These are phyloP conservation scores for Zele albiditarsus DNA, from an alignment of 2,888 invertebrate genomes.

Conservation along the genomic window DNA sequence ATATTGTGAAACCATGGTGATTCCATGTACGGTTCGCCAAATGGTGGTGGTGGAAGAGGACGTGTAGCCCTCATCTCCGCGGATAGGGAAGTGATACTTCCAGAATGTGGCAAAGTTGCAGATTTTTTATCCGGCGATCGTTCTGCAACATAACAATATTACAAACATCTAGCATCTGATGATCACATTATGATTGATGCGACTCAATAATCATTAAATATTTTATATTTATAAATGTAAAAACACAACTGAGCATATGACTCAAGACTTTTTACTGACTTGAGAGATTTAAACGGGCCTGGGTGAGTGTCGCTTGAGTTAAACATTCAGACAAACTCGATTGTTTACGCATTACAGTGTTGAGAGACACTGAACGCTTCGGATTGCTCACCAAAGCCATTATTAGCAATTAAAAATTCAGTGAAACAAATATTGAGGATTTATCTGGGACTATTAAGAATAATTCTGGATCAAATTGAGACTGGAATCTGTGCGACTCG, in stretches of 20 bases:
- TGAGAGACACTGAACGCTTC: slow-evolving; percentile 61
- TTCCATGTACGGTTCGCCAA: slow-evolving; percentile 61
- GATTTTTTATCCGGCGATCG: slow-evolving; percentile 68
- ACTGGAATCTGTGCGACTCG: slow-evolving; percentile 38
- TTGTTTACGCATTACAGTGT: slow-evolving; percentile 61
- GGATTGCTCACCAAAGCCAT: slow-evolving; percentile 63
- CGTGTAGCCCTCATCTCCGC: slow-evolving; percentile 63
- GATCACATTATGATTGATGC: not conserved
- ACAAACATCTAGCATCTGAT: not conserved
- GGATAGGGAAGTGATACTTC: slow-evolving; percentile 59
- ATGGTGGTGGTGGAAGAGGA: slow-evolving; percentile 65
- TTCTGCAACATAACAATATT: slow-evolving; percentile 54
- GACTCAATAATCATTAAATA: not conserved
- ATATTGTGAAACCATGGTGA: slow-evolving; percentile 69
- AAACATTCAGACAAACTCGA: slow-evolving; percentile 67
- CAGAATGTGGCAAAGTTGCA: slow-evolving; percentile 63
- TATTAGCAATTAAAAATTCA: slow-evolving; percentile 28
- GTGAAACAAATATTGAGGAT: not conserved
- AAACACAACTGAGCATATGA: not conserved
- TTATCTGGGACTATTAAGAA: not conserved
- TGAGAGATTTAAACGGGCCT: slow-evolving; percentile 68
- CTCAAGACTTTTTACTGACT: slow-evolving; percentile 60
- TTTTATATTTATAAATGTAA: not conserved
- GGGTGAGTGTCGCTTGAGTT: slow-evolving; percentile 66
- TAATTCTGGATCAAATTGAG: not conserved